phyloP scores from a whole-genome alignment of 2,113 vertebrate genomes.

The Gorsachius goisagi region DNA sequence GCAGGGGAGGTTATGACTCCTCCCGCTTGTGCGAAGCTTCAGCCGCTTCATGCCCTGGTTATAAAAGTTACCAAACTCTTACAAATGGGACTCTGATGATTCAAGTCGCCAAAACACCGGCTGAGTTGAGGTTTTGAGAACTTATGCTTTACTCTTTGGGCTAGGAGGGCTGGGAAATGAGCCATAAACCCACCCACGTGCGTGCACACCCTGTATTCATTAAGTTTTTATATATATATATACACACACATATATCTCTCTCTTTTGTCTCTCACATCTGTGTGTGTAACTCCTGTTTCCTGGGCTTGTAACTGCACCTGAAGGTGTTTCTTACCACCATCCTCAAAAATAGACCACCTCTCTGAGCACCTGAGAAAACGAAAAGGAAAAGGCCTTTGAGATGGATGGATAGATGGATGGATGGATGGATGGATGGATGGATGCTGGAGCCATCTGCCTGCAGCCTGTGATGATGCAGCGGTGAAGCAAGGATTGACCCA shows the following conservation, averaged over 20 bases:
- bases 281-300: neutral
- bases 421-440: neutral
- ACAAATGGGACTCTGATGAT: neutral
- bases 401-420: neutral
- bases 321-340: neutral
- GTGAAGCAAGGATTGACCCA: rapidly evolving
- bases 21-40: neutral
- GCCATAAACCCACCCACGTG: rapidly evolving
- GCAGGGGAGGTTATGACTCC: neutral
- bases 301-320: neutral
- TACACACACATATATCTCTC: rapidly evolving
- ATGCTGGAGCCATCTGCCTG: neutral
- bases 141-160: neutral
- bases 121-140: neutral
- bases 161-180: neutral
- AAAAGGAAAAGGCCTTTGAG: neutral
- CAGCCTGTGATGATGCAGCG: neutral
- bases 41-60: neutral
- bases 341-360: neutral
- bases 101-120: neutral
- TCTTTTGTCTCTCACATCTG: neutral
- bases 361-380: neutral
- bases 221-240: neutral
- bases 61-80: neutral
- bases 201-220: neutral